Base-by-base conservation (phyloP, 2,113 vertebrate species). In the Thamnophis sirtalis region DNA sequence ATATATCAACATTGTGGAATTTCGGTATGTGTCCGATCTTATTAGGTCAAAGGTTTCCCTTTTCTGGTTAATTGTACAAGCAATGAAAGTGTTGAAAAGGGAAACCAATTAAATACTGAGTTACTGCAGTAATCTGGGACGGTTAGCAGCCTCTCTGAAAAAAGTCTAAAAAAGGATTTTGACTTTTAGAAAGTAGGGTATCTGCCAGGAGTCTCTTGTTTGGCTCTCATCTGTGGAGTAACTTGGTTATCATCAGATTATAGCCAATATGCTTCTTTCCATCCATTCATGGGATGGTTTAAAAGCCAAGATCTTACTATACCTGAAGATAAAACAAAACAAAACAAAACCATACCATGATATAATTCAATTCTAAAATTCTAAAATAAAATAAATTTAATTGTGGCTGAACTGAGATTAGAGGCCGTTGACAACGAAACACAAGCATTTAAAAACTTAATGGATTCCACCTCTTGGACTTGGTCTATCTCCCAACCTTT, bases 21-120 rank as follows among this genome's bases (percentile, higher is more conserved):
- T 80, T 89, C 54, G 1, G 63, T 33, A 26, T 10, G 86, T 89
- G 48, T 89, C 92, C 91, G 49, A 13, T 33, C 48, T 53, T 94
- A 93, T 19, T 3, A 56, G 49, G 90, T 53, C 85, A 87, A 68
- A 51, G 2, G 17, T 49, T 22, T 51, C 90, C 53, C 91, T 95
- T 95, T 90, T 93, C 84, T 95, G 89, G 94, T n/a, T 48, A 95
- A 89, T 63, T 87, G 43, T 91, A 84, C 22, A 43, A 51, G 3
- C 93, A 95, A 93, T 91, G 33, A 80, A 38, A 80, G 19, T 38
- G n/a, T 80, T 80, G n/a, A 73, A 73, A 33, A 80, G 68, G n/a
- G 13, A 33, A 80, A 33, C 68, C 21, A 43, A 68, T 50, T 49
- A 51, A 89, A 89, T 21, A 68, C 19, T 50, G 68, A 3, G 50